A percentile compares a stretch with the other conserved stretches of the same genome.
Conservation (phyloP, 2,113 vertebrate genomes). For the Bubo blakistoni region DNA sequence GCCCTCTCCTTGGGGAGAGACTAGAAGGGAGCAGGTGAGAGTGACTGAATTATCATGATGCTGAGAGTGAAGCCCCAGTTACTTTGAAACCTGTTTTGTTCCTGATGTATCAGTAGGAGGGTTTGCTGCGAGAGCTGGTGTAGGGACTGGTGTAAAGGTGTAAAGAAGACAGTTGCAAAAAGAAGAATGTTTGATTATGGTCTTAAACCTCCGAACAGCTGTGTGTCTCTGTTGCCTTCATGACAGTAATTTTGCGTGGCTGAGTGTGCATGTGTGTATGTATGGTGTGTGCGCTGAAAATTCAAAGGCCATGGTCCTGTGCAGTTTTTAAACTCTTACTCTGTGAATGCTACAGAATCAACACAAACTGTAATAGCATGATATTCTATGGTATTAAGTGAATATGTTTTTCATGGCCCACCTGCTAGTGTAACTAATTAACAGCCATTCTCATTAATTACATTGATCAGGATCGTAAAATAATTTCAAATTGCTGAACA, state of each 20-base stretch:
- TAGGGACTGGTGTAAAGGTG: background rate
- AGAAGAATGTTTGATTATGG: background rate
- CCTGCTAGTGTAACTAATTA: slow-evolving; percentile 81
- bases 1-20: background rate
- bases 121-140: background rate
- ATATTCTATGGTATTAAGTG: slow-evolving; percentile 58
- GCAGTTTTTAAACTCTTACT: background rate
- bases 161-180: background rate
- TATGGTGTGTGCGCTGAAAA: background rate
- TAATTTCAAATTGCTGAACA: slow-evolving; percentile 74
- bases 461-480: slow-evolving; percentile 82
- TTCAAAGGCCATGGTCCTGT: background rate
- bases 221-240: background rate
- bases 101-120: background rate
- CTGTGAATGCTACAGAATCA: background rate
- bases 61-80: background rate
- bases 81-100: background rate
- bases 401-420: slow-evolving; percentile 67
- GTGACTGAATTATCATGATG: background rate
- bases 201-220: background rate
- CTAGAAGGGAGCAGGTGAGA: background rate
- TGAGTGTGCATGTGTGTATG: background rate
- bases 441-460: slow-evolving; percentile 79
- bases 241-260: background rate
- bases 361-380: background rate